Conservation (phyloP, 1,140 invertebrate species). For the Drosophila bifasciata region DNA sequence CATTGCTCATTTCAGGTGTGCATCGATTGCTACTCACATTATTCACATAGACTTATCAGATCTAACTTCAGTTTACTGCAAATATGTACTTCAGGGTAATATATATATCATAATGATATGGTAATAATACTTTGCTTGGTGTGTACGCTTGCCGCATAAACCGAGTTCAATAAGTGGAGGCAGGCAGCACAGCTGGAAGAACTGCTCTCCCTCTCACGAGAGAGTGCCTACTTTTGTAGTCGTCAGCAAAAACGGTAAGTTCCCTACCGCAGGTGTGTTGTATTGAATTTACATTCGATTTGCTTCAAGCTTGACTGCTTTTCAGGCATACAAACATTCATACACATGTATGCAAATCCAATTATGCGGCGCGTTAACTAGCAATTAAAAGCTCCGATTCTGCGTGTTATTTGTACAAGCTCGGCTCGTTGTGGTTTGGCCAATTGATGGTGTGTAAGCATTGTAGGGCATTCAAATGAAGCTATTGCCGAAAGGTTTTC, state of each 20-base stretch:
- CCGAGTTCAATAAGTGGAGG: slow-evolving; percentile 11
- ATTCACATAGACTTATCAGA: background rate
- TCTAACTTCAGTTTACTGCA: no score
- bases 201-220: slow-evolving; percentile 14
- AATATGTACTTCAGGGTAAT: no score
- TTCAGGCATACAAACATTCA: background rate
- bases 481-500: background rate
- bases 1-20: no score
- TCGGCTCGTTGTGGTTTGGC: no score
- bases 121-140: no score
- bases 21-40: background rate
- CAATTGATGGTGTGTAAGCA: background rate
- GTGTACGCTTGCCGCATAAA: slow-evolving; percentile 13
- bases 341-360: background rate
- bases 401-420: no score
- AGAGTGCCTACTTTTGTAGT: slow-evolving; percentile 36
- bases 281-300: background rate
- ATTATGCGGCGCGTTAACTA: no score
- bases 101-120: background rate
- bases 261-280: background rate
- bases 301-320: background rate
- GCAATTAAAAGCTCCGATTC: no score
- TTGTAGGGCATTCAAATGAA: slow-evolving; percentile 3
- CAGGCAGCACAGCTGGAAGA: slow-evolving; percentile 4
- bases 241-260: slow-evolving; percentile 46